Conservation (phyloP, 2,888 invertebrate species). For the Ectemnius continuus region DNA sequence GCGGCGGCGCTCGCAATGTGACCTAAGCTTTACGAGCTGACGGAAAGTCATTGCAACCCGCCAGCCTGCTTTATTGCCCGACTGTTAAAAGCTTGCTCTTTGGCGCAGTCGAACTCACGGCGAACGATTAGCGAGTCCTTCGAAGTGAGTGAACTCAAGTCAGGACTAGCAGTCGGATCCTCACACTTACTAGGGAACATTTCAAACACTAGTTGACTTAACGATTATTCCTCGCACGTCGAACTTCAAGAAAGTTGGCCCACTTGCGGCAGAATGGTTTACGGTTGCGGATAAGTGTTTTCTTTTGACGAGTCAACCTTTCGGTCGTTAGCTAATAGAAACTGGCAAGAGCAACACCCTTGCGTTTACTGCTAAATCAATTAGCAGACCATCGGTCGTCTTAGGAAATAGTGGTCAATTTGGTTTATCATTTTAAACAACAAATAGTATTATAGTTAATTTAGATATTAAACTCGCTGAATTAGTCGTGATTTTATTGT, state of each 20-base stretch:
- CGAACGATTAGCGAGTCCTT: constrained; percentile 17
- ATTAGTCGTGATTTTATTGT: too few relatives aligned
- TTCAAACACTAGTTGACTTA: constrained; percentile 31
- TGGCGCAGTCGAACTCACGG: constrained; percentile 22
- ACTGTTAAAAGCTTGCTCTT: constrained; percentile 21
- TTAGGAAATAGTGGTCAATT: too few relatives aligned
- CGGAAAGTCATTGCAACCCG: background rate
- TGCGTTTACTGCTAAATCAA: too few relatives aligned
- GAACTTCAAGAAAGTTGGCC: background rate
- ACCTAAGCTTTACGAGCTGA: constrained; percentile 20
- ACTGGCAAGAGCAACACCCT: too few relatives aligned
- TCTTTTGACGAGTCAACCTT: too few relatives aligned
- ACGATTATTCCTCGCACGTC: constrained; percentile 35
- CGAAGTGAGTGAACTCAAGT: too few relatives aligned
- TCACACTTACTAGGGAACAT: constrained; percentile 13
- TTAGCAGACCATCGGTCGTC: too few relatives aligned
- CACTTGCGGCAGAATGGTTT: background rate
- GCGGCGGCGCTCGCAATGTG: constrained; percentile 5
- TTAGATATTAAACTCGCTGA: too few relatives aligned
- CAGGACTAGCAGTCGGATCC: background rate
- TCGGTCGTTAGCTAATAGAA: too few relatives aligned
- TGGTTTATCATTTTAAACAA: too few relatives aligned
- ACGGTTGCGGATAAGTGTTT: too few relatives aligned
- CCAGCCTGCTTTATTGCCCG: constrained; percentile 17
- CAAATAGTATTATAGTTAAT: too few relatives aligned